phyloP scores from a whole-genome alignment of 2,888 invertebrate species.

The Congeria kusceri region DNA sequence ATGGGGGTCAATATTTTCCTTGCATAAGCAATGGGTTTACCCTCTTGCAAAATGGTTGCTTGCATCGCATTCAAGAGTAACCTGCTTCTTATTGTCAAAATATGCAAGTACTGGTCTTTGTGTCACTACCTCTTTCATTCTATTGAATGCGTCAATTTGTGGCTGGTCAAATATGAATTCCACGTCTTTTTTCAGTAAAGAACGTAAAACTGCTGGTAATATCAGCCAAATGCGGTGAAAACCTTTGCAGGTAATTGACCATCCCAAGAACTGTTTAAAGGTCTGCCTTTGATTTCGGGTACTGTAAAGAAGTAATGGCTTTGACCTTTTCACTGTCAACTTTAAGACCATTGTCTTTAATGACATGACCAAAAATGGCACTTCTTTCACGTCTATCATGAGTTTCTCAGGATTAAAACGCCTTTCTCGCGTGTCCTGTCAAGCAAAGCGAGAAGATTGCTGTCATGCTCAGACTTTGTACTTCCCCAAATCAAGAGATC shows the following conservation, averaged over 20 bases:
- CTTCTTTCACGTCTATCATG: conserved; percentile 11
- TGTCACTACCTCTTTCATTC: conserved; percentile 1
- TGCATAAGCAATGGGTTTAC: conserved; percentile 65
- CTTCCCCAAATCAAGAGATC: too few relatives aligned
- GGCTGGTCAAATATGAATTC: conserved; percentile 7
- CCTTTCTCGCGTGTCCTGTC: too few relatives aligned
- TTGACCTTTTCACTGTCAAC: conserved; percentile 5
- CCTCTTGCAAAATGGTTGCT: conserved; percentile 59
- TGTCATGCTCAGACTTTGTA: too few relatives aligned
- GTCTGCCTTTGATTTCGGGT: conserved; percentile 11
- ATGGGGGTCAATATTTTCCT: conserved; percentile 63
- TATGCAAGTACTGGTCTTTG: conserved; percentile 9
- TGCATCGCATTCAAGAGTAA: conserved; percentile 43
- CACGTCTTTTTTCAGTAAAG: too few relatives aligned
- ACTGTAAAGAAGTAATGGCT: conserved; percentile 1
- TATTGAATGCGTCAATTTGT: conserved; percentile 5
- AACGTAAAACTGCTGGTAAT: not conserved
- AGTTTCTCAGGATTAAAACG: not conserved
- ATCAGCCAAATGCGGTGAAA: conserved; percentile 17
- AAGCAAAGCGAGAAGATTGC: too few relatives aligned
- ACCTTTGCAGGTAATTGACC: conserved; percentile 19
- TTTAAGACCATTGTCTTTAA: conserved; percentile 14
- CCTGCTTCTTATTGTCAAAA: conserved; percentile 39
- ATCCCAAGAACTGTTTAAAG: conserved; percentile 15
- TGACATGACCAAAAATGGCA: conserved; percentile 10